Conservation (phyloP, 2,888 invertebrate species). For the Drosophila colorata region DNA sequence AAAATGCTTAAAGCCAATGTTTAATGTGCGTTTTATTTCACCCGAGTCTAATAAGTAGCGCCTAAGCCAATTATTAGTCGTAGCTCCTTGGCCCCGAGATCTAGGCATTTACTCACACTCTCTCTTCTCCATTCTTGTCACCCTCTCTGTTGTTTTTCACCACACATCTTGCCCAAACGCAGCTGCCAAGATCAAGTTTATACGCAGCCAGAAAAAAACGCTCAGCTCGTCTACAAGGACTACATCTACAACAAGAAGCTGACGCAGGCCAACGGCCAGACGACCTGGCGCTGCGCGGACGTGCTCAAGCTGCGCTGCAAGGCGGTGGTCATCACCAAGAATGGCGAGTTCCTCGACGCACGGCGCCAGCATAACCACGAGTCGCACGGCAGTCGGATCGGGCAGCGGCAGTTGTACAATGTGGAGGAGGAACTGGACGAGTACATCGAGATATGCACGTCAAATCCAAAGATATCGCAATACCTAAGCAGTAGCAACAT, state of each 20-base stretch:
- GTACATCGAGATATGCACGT: constrained; percentile 83
- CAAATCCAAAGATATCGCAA: constrained; percentile 82
- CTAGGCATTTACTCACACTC: constrained; percentile 34
- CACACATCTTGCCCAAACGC: constrained; percentile 2
- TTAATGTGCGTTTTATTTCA: constrained; percentile 51
- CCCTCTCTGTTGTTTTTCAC: constrained; percentile 21
- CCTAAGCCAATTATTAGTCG: constrained; percentile 17
- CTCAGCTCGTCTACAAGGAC: constrained; percentile 85
- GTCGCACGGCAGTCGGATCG: constrained; percentile 82
- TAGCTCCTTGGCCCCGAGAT: constrained; percentile 5
- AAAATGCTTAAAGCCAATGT: constrained; percentile 39
- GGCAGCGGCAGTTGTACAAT: constrained; percentile 82
- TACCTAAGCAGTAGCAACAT: constrained; percentile 80
- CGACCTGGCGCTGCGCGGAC: constrained; percentile 85
- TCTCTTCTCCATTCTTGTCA: constrained; percentile 40
- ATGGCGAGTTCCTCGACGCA: constrained; percentile 80
- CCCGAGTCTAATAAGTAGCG: background rate
- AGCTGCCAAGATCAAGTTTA: constrained; percentile 82
- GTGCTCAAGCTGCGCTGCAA: constrained; percentile 84
- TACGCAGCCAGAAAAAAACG: constrained; percentile 86
- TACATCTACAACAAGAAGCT: constrained; percentile 85
- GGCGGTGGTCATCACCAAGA: constrained; percentile 85
- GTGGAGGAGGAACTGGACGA: constrained; percentile 84
- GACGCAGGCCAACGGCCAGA: constrained; percentile 85
- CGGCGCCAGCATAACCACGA: constrained; percentile 83